These are phyloP conservation scores for Antechinus stuartii DNA, from an alignment of 2,113 vertebrate species.

Conservation along the genomic window DNA sequence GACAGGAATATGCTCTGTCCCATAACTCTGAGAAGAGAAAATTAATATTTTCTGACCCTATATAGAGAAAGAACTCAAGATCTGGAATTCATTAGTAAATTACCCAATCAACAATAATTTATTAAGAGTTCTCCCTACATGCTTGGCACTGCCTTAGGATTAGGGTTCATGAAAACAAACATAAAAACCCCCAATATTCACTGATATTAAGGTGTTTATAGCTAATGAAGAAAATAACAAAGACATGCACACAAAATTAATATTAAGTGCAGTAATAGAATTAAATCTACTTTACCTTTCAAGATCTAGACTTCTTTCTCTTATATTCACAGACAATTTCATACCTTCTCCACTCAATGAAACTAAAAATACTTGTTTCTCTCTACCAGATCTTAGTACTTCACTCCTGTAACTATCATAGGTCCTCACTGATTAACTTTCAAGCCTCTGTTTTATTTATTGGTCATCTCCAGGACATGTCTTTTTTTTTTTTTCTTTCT, in stretches of 20 bases:
- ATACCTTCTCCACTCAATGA: background rate
- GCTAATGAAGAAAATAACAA: background rate
- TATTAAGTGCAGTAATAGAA: background rate
- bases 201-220: background rate
- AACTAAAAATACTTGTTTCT: background rate
- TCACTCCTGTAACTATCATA: background rate
- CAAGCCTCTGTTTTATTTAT: background rate
- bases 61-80: background rate
- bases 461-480: background rate
- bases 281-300: background rate
- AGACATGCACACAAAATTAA: background rate
- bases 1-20: background rate
- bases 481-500: background rate
- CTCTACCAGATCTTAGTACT: background rate
- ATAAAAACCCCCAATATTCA: background rate
- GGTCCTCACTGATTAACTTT: background rate
- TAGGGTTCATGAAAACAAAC: background rate
- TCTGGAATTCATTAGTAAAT: background rate
- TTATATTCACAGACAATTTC: background rate
- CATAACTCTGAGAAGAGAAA: background rate
- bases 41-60: background rate
- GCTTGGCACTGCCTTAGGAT: background rate
- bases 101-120: conserved; percentile 21
- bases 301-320: background rate
- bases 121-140: background rate